Evolutionary conservation across 53 echinoderm and acorn worm species (phyloP).

Genomic region (Actinopyga echinites): DNA sequence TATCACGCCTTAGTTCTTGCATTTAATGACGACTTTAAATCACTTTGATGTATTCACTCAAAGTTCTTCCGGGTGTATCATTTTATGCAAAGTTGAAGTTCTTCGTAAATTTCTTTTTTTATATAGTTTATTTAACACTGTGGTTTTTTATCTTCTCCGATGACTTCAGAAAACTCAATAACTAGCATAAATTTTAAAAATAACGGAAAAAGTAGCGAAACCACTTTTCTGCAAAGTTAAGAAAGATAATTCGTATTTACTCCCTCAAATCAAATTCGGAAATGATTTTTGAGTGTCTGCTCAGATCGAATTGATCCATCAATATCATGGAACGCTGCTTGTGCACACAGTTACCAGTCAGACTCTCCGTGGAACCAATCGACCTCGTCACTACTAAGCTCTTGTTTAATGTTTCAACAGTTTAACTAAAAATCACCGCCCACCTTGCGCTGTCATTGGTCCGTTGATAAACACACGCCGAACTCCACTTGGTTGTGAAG

Average conservation of each 20-base stretch:
- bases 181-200: too few relatives aligned
- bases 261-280: slow-evolving; percentile 14
- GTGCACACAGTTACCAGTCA: slow-evolving; percentile 31
- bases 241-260: background rate
- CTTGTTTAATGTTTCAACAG: slow-evolving; percentile 29
- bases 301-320: background rate
- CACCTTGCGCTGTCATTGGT: slow-evolving; percentile 31
- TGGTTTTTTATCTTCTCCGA: too few relatives aligned
- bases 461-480: slow-evolving; percentile 6
- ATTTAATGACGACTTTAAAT: too few relatives aligned
- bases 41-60: too few relatives aligned
- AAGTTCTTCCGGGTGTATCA: too few relatives aligned
- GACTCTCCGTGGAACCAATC: slow-evolving; percentile 5
- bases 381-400: slow-evolving; percentile 24
- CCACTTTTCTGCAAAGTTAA: too few relatives aligned
- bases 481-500: background rate
- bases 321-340: slow-evolving; percentile 6
- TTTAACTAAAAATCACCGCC: slow-evolving; percentile 46
- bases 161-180: too few relatives aligned
- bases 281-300: slow-evolving; percentile 34
- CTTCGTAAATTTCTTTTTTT: too few relatives aligned
- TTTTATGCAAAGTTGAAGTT: too few relatives aligned
- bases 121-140: too few relatives aligned
- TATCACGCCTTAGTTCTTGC: too few relatives aligned
- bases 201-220: too few relatives aligned